Base-by-base conservation (phyloP, 2,888 invertebrate genomes). In the Troides oblongomaculatus region DNA sequence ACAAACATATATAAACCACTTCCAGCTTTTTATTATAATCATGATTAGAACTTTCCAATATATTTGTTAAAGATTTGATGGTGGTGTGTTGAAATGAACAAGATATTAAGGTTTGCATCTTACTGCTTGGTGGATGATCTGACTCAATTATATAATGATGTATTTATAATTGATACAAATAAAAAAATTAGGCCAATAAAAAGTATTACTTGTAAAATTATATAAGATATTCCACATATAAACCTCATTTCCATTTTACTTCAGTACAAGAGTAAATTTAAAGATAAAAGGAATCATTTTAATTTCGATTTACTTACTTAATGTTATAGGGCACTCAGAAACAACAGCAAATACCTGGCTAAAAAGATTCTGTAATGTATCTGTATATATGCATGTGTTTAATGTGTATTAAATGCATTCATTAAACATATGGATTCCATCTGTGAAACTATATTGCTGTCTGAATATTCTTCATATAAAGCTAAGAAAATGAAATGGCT, bases 291-390 rank as follows among this genome's bases (percentile, higher is more conserved):
- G 21, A 21, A 57, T n/a, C 0, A 21, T 57, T 21, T 57, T 7
- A 57, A 6, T 57, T n/a, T 21, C 21, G 12, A 2, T 43, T 21
- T 62, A 68, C 88, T 86, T 85, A 92, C 92, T 85, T n/a, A 90
- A 78, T 76, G 89, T 91, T 58, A 92, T 80, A 61, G 86, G 76
- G 70, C 89, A 93, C 78, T 93, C 93, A 64, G 91, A 92, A 77
- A 94, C 94, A 64, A 97, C 92, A 3, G 95, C 95, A 79, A 95
- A 94, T 64, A 97, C 87, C 88, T 98, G 98, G 71, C 94, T 94
- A 74, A 97, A 93, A 18, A 97, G 89, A 83, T 96, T 95, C 68
- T 93, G 93, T 0, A 96, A 93, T 3, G 97, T 95, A 73, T 95
- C 94, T 81, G 96, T 94, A 77, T 95, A 21, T 21, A 21, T 21